Percentiles rank a stretch among this genome's conserved stretches.
These are phyloP conservation scores for Andrena cerasifolii DNA, from an alignment of 1,140 invertebrate species.

Conservation along the genomic window DNA sequence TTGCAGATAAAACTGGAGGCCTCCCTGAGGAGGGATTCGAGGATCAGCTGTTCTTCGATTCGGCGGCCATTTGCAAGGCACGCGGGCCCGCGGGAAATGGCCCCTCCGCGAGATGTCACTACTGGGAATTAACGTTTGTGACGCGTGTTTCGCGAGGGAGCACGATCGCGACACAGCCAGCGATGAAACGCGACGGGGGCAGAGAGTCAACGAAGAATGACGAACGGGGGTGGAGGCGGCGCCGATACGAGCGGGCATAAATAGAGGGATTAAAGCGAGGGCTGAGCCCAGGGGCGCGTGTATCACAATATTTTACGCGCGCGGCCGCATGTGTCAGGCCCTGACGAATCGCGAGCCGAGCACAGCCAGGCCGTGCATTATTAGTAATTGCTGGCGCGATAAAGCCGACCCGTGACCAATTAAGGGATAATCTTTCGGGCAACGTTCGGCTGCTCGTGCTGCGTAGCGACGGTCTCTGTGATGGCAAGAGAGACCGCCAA, in stretches of 20 bases:
- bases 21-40: not conserved
- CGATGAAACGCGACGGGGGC: not conserved
- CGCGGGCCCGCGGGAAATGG: too few species aligned
- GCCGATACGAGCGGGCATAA: not conserved
- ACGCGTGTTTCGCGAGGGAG: too few species aligned
- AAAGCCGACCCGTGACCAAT: conserved; percentile 13
- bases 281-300: too few species aligned
- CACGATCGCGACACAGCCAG: not conserved
- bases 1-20: not conserved
- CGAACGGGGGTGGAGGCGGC: not conserved
- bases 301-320: conserved; percentile 1
- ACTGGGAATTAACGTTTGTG: too few species aligned
- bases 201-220: not conserved
- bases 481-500: too few species aligned
- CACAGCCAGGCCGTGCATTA: conserved; percentile 9
- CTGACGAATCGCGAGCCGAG: not conserved
- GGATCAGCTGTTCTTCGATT: not conserved
- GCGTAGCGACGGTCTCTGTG: too few species aligned
- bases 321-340: not conserved
- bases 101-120: too few species aligned
- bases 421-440: conserved; percentile 29
- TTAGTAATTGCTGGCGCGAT: conserved; percentile 32
- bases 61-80: too few species aligned
- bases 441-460: too few species aligned
- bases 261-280: conserved; percentile 6